Evolutionary conservation across 2,113 vertebrate species (phyloP).

Genomic region (Prunella fulvescens): DNA sequence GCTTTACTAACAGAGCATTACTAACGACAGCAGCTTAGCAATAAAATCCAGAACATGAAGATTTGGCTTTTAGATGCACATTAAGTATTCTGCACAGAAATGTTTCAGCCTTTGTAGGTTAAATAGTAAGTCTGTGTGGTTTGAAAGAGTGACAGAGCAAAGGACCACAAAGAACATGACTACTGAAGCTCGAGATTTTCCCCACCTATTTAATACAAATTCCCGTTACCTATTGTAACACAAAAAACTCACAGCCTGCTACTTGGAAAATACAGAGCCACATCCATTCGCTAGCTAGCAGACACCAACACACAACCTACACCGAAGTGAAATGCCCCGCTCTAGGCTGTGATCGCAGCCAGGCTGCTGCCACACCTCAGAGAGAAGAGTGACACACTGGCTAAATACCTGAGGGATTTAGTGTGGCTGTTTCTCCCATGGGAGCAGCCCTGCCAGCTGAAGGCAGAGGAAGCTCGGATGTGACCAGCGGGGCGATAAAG

Average conservation of each 20-base stretch:
- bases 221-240: rapidly evolving
- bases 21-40: neutral
- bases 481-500: neutral
- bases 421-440: rapidly evolving
- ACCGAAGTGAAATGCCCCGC: rapidly evolving
- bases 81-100: neutral
- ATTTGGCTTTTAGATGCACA: neutral
- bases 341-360: neutral
- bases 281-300: neutral
- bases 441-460: neutral
- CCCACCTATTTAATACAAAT: neutral
- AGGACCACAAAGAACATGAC: neutral
- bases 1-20: neutral
- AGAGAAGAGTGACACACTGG: neutral
- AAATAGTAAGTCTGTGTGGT: neutral
- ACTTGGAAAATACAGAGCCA: neutral
- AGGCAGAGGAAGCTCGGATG: neutral
- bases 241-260: neutral
- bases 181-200: neutral
- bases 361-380: neutral
- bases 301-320: rapidly evolving
- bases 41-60: neutral
- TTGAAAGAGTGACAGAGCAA: neutral
- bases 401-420: neutral
- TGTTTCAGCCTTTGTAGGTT: neutral